Percentiles rank a stretch among this genome's conserved stretches.
These are phyloP conservation scores for Drosophila chauvacae DNA, from an alignment of 1,140 invertebrate genomes.

Conservation along the genomic window DNA sequence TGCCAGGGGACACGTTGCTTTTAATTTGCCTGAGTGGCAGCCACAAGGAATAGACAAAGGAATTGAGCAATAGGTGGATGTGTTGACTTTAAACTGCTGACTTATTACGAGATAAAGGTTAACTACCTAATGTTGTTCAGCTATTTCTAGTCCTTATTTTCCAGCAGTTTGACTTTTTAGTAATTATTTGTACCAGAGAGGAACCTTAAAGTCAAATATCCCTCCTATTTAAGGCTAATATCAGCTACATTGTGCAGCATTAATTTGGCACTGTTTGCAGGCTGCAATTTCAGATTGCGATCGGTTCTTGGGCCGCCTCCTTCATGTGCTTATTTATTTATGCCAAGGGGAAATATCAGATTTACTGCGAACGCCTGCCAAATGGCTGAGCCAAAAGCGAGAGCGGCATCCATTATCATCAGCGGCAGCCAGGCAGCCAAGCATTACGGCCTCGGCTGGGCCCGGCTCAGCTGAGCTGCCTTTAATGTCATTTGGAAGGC, in stretches of 20 bases:
- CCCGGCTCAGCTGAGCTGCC: conserved; percentile 33
- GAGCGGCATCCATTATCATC: conserved; percentile 54
- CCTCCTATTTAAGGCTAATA: conserved; percentile 16
- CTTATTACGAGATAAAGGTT: neutral
- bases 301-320: conserved; percentile 25
- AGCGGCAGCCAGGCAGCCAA: conserved; percentile 59
- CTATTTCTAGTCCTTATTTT: no score
- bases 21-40: conserved; percentile 44
- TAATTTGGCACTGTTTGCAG: conserved; percentile 51
- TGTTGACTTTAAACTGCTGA: conserved; percentile 6
- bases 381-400: conserved; percentile 46
- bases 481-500: conserved; percentile 67
- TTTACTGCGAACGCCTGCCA: conserved; percentile 61
- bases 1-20: conserved; percentile 30
- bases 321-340: conserved; percentile 59
- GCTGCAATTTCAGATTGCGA: conserved; percentile 66
- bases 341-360: conserved; percentile 61
- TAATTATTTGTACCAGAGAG: no score
- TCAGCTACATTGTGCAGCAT: conserved; percentile 58
- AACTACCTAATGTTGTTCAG: neutral
- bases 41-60: conserved; percentile 7
- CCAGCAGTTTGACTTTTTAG: no score
- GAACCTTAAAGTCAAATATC: neutral
- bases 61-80: conserved; percentile 1
- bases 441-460: conserved; percentile 51